These are phyloP conservation scores for Crematogaster levior DNA, from an alignment of 2,888 invertebrate genomes.

Conservation along the genomic window DNA sequence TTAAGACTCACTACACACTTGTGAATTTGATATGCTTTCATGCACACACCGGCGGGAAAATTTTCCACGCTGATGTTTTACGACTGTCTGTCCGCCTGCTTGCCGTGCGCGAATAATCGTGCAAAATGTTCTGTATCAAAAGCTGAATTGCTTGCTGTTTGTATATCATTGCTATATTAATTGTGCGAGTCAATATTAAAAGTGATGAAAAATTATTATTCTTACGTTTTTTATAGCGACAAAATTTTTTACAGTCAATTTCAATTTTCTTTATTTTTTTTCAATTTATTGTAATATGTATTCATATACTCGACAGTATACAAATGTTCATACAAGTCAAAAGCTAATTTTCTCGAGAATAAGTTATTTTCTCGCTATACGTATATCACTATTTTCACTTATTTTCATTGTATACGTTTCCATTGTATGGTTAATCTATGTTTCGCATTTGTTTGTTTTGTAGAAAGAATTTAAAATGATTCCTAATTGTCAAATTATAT, in stretches of 20 bases:
- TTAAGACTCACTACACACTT: constrained; percentile 32
- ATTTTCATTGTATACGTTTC: background rate
- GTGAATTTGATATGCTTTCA: constrained; percentile 44
- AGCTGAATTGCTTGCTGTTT: background rate
- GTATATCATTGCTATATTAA: background rate
- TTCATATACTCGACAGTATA: background rate
- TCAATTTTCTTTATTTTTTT: background rate
- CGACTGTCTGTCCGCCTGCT: constrained; percentile 7
- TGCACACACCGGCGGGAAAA: constrained; percentile 18
- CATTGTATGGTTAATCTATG: background rate
- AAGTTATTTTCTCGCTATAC: background rate
- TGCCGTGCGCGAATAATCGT: constrained; percentile 19
- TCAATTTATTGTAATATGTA: background rate
- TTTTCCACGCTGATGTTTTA: constrained; percentile 46
- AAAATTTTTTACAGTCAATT: background rate
- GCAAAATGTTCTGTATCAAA: constrained; percentile 3
- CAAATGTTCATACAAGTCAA: background rate
- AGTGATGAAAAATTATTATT: background rate
- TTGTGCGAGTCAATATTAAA: background rate
- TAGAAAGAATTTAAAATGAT: background rate
- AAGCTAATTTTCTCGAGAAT: background rate
- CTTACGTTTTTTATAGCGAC: background rate
- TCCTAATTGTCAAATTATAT: constrained; percentile 8
- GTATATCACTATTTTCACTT: background rate
- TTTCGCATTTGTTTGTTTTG: background rate